A percentile compares a stretch with the other conserved stretches of the same genome.
phyloP scores from a whole-genome alignment of 2,888 invertebrate genomes.

The Philopedon plagiatum region DNA sequence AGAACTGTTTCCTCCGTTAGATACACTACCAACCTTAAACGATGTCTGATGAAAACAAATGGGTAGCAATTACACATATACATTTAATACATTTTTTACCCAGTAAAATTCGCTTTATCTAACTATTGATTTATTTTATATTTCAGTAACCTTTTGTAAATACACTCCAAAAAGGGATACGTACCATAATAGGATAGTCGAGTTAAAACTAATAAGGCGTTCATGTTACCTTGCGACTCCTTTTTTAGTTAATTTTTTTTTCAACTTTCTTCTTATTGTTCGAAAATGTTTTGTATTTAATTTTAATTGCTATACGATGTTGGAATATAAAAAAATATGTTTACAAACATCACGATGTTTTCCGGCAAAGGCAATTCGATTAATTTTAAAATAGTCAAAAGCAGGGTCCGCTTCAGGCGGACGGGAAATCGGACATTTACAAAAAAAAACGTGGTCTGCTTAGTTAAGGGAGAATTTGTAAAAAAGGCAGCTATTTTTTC shows the following conservation, averaged over 20 bases:
- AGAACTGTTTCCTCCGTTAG: too few relatives aligned
- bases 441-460: too few relatives aligned
- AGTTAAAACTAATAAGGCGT: constrained; percentile 37
- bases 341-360: not conserved
- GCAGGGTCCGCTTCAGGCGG: too few relatives aligned
- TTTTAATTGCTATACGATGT: constrained; percentile 11
- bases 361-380: not conserved
- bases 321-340: not conserved
- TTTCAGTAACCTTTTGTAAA: constrained; percentile 11
- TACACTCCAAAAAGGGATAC: constrained; percentile 11
- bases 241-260: constrained; percentile 25
- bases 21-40: too few relatives aligned
- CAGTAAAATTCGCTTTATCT: constrained; percentile 2
- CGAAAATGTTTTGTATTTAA: constrained; percentile 7
- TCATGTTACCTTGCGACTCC: constrained; percentile 28
- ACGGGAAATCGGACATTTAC: too few relatives aligned
- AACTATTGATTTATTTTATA: constrained; percentile 10
- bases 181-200: constrained; percentile 26
- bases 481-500: too few relatives aligned
- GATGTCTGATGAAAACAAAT: too few relatives aligned
- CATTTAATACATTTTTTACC: not conserved
- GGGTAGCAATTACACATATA: too few relatives aligned
- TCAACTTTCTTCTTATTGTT: constrained; percentile 37
- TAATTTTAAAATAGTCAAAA: not conserved
- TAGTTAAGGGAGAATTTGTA: too few relatives aligned